Base-by-base conservation (phyloP, 2,888 invertebrate species). In the Spodoptera picta region DNA sequence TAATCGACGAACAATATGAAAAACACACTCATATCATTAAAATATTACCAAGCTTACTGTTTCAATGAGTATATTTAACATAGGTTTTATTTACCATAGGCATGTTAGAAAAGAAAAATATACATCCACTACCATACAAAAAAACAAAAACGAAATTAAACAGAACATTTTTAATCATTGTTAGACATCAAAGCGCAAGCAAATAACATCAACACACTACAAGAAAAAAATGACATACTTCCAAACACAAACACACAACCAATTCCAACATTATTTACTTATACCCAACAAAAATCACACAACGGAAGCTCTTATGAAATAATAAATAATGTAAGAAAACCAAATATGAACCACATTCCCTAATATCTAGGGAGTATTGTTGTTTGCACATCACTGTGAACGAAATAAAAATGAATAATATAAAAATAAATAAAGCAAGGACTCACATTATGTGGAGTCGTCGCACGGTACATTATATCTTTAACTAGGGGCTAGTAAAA, bases 371-470 rank as follows among this genome's bases (percentile, higher is more conserved):
- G 55, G 71, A 77, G 79, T 71, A 81, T 78, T 73, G 78, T 79
- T 82, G 77, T 79, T 76, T 80, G 77, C 74, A 81, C 78, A 80
- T 80, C 77, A 79, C 73, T 64, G 76, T 74, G 73, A 76, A 79
- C 69, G 72, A 77, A 84, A 81, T 81, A 80, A 81, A 83, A 84
- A 84, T 82, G 79, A 82, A 85, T 79, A 81, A 80, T 80, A 84
- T 82, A 81, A 80, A 84, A 83, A 83, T 83, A 85, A 86, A 85
- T 83, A 86, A 88, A 80, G 81, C 82, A 85, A 85, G 82, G 83
- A 85, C 83, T 83, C 82, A 73, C 84, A 84, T 87, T 85, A 86
- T 86, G 82, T 85, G 83, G 81, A 83, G 84, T 84, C 83, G 79
- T 81, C 78, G 75, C 57, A 67, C 75, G 82, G 86, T 83, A 87